phyloP scores from a whole-genome alignment of 2,113 vertebrate species.

The Irena cyanogastra region DNA sequence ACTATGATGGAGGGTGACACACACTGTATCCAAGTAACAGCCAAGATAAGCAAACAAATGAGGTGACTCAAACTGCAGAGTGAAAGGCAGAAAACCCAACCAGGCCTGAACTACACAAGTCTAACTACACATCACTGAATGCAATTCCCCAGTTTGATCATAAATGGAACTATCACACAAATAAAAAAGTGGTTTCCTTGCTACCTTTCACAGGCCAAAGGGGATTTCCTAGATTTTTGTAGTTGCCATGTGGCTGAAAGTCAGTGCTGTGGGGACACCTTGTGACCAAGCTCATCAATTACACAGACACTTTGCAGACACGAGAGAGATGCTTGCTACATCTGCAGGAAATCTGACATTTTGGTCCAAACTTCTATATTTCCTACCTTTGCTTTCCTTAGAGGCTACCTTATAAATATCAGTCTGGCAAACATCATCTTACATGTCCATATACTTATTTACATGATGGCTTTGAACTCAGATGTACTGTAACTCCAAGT shows the following conservation, averaged over 20 bases:
- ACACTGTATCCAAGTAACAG: not conserved
- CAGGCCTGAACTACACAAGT: not conserved
- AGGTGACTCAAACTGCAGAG: not conserved
- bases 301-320: not conserved
- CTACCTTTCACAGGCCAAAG: not conserved
- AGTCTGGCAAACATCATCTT: not conserved
- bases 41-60: not conserved
- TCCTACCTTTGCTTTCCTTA: not conserved
- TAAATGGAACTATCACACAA: not conserved
- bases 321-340: not conserved
- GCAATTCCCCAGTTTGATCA: not conserved
- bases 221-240: not conserved
- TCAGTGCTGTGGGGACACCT: conserved; percentile 52
- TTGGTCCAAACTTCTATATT: not conserved
- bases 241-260: not conserved
- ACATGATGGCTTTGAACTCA: not conserved
- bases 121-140: not conserved
- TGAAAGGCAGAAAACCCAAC: not conserved
- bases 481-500: not conserved
- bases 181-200: not conserved
- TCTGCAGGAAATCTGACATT: not conserved
- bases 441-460: not conserved
- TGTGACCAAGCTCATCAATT: conserved; percentile 45
- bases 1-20: not conserved
- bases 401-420: not conserved